These are phyloP conservation scores for Buathra laborator DNA, from an alignment of 2,888 invertebrate species.

Conservation along the genomic window DNA sequence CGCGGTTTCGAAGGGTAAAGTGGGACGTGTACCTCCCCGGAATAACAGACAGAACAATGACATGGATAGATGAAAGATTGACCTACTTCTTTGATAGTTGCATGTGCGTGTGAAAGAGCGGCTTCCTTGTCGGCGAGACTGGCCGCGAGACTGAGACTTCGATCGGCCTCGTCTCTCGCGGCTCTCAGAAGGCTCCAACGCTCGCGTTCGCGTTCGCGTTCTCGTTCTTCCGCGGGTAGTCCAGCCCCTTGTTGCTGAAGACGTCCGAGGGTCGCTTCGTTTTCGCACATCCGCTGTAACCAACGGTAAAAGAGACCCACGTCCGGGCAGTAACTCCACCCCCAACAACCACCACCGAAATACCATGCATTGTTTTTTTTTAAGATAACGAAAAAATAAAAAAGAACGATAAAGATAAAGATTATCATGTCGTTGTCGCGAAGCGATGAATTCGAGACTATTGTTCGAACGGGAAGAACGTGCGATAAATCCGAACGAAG, in stretches of 20 bases:
- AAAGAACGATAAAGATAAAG: neutral
- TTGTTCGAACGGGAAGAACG: neutral
- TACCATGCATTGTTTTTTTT: constrained; percentile 59
- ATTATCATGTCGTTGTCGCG: neutral
- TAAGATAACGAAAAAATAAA: neutral
- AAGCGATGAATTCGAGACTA: neutral
- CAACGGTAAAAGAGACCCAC: constrained; percentile 82
- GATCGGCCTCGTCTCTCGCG: constrained; percentile 95
- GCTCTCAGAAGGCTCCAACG: constrained; percentile 95
- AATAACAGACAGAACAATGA: too few relatives aligned
- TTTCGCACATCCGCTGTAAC: constrained; percentile 91
- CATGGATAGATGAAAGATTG: constrained; percentile 22
- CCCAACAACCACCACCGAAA: constrained; percentile 79
- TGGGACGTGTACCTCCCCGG: too few relatives aligned
- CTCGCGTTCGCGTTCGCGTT: constrained; percentile 92
- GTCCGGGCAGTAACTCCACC: constrained; percentile 83
- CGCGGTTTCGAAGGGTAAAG: neutral
- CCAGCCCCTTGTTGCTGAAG: constrained; percentile 95
- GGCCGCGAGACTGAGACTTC: constrained; percentile 94
- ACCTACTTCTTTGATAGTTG: constrained; percentile 93
- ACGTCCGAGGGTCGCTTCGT: constrained; percentile 91
- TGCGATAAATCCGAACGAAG: constrained; percentile 6
- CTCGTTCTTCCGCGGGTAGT: constrained; percentile 94
- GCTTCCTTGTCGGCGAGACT: constrained; percentile 95
- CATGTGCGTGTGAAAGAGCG: constrained; percentile 93